Percentiles rank a stretch among this genome's conserved stretches.
These are phyloP conservation scores for Drosophila infuscata DNA, from an alignment of 2,888 invertebrate species.

Conservation along the genomic window DNA sequence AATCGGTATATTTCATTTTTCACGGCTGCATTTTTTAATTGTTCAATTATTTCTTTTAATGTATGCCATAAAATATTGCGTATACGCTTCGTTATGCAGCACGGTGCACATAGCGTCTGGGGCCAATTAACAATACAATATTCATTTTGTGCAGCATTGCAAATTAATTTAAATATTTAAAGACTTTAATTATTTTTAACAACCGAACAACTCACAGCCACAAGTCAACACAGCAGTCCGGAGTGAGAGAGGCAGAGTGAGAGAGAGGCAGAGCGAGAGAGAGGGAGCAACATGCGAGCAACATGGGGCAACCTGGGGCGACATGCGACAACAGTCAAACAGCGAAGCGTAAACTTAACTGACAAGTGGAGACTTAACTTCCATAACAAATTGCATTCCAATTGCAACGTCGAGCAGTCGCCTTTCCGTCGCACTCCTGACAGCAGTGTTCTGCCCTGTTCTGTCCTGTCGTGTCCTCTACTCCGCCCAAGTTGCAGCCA, in stretches of 20 bases:
- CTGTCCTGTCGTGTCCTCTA: conserved; percentile 20
- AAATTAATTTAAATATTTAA: conserved; percentile 79
- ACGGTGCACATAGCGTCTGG: conserved; percentile 29
- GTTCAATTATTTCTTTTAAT: conserved; percentile 22
- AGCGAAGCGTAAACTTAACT: conserved; percentile 79
- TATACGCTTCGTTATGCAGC: conserved; percentile 37
- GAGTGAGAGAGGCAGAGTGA: neutral
- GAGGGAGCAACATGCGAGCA: conserved; percentile 22
- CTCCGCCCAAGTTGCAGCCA: conserved; percentile 36
- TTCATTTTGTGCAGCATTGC: conserved; percentile 53
- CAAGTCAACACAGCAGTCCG: conserved; percentile 19
- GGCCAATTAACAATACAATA: conserved; percentile 55
- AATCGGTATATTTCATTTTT: neutral
- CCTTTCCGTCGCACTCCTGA: conserved; percentile 38
- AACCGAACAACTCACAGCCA: conserved; percentile 39
- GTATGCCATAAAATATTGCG: conserved; percentile 21
- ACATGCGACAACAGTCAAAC: conserved; percentile 77
- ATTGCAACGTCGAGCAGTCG: conserved; percentile 72
- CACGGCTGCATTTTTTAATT: conserved; percentile 17
- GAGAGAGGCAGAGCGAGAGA: neutral
- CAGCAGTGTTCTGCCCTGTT: conserved; percentile 21
- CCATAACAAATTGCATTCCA: conserved; percentile 81
- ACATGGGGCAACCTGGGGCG: conserved; percentile 53
- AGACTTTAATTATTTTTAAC: conserved; percentile 76
- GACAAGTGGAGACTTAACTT: conserved; percentile 81